Conservation (phyloP, 2,888 invertebrate genomes). For the Elmis aenea region DNA sequence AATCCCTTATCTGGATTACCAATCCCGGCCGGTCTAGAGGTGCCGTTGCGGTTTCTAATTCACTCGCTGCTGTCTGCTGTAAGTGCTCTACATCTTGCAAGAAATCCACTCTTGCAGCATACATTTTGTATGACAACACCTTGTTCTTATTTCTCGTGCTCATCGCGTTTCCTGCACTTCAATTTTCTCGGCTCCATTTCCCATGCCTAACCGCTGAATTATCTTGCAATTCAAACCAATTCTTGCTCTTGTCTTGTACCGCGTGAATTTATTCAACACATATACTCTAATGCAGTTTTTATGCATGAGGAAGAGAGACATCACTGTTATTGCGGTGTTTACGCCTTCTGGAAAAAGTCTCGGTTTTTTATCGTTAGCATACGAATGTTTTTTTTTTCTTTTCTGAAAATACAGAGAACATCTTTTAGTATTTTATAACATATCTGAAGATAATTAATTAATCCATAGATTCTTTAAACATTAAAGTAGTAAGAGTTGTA, state of each 20-base stretch:
- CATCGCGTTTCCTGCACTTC: constrained; percentile 31
- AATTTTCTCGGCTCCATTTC: constrained; percentile 31
- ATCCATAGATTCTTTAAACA: too few species aligned
- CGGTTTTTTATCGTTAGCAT: too few species aligned
- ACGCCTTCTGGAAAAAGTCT: too few species aligned
- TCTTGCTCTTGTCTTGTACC: constrained; percentile 24
- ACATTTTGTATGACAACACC: constrained; percentile 43
- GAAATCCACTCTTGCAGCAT: constrained; percentile 43
- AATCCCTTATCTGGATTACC: constrained; percentile 41
- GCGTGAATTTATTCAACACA: constrained; percentile 22
- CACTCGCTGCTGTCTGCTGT: constrained; percentile 26
- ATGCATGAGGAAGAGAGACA: too few species aligned
- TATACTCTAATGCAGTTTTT: too few species aligned
- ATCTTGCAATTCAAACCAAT: constrained; percentile 33
- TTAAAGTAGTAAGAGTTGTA: too few species aligned
- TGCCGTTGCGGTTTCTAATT: constrained; percentile 38
- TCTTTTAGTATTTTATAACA: too few species aligned
- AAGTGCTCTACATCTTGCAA: constrained; percentile 23
- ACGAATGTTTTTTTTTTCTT: too few species aligned
- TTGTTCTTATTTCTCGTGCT: constrained; percentile 31
- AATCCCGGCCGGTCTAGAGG: constrained; percentile 32
- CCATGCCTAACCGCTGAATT: constrained; percentile 31
- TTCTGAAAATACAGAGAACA: too few species aligned
- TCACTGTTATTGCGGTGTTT: too few species aligned
- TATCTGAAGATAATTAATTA: too few species aligned